These are phyloP conservation scores for Prunella himalayana DNA, from an alignment of 2,113 vertebrate species.

Conservation along the genomic window DNA sequence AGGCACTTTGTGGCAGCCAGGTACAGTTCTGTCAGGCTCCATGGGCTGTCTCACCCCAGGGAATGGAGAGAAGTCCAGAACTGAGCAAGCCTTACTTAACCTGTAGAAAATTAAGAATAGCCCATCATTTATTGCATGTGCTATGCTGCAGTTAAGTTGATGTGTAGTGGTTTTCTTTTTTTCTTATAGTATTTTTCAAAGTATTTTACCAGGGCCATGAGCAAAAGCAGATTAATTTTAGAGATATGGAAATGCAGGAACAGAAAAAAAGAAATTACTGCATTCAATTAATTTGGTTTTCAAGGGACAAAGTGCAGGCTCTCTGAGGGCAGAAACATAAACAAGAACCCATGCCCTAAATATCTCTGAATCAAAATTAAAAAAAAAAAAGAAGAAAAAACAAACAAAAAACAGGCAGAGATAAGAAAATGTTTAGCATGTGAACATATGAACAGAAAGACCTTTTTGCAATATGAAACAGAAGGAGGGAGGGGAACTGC, in stretches of 20 bases:
- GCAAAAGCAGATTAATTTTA: background rate
- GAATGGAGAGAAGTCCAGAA: background rate
- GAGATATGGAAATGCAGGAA: background rate
- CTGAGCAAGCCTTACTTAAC: background rate
- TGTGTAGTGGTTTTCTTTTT: background rate
- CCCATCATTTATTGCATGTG: background rate
- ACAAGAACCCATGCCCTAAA: background rate
- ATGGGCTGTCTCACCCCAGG: background rate
- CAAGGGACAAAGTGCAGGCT: background rate
- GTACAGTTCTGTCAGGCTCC: fast-evolving
- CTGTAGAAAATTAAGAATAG: background rate
- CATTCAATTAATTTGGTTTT: background rate
- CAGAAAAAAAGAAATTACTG: background rate
- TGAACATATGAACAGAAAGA: background rate
- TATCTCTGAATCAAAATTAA: background rate
- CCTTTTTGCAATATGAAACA: background rate
- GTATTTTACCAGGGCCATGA: background rate
- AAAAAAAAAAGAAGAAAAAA: background rate
- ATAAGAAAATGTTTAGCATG: background rate
- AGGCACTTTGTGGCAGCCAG: fast-evolving
- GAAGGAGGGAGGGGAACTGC: background rate
- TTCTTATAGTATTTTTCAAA: background rate
- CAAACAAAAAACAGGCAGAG: background rate
- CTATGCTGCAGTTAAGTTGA: background rate
- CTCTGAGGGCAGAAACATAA: background rate